phyloP scores from a whole-genome alignment of 2,113 vertebrate species.

The Mus spicilegus region DNA sequence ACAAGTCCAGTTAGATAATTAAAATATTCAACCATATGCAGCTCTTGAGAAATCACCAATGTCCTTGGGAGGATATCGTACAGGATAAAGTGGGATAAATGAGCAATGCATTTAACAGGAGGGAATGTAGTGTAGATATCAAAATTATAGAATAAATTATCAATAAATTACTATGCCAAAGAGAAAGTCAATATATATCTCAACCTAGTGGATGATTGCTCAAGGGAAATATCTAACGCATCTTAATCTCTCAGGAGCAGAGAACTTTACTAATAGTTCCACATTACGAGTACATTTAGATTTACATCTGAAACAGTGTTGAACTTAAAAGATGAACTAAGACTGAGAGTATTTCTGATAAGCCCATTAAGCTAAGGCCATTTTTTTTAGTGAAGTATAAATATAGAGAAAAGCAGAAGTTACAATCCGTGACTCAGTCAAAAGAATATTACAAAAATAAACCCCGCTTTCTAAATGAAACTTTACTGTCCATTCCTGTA shows the following conservation, averaged over 20 bases:
- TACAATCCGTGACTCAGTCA: background rate
- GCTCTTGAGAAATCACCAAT: background rate
- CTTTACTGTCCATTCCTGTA: background rate
- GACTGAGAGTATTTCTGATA: slow-evolving; percentile 28
- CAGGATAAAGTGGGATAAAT: background rate
- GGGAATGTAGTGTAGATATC: background rate
- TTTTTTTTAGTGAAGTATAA: slow-evolving; percentile 7
- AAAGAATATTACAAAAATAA: background rate
- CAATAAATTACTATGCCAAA: background rate
- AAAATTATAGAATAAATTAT: background rate
- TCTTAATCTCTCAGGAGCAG: background rate
- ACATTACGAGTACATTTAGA: slow-evolving; percentile 1
- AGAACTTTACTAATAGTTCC: slow-evolving; percentile 16
- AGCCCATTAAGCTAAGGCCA: background rate
- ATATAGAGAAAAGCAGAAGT: background rate
- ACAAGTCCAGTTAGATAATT: background rate
- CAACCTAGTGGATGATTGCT: background rate
- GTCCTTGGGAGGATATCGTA: background rate
- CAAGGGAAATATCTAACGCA: background rate
- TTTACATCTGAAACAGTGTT: slow-evolving; percentile 8
- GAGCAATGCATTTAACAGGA: background rate
- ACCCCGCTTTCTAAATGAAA: background rate
- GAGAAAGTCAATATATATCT: background rate
- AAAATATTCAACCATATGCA: background rate
- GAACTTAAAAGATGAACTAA: background rate